Evolutionary conservation across 2,113 vertebrate genomes (phyloP), one percentile per base, ranked within the genome.

Genomic region (Galeopterus variegatus): DNA sequence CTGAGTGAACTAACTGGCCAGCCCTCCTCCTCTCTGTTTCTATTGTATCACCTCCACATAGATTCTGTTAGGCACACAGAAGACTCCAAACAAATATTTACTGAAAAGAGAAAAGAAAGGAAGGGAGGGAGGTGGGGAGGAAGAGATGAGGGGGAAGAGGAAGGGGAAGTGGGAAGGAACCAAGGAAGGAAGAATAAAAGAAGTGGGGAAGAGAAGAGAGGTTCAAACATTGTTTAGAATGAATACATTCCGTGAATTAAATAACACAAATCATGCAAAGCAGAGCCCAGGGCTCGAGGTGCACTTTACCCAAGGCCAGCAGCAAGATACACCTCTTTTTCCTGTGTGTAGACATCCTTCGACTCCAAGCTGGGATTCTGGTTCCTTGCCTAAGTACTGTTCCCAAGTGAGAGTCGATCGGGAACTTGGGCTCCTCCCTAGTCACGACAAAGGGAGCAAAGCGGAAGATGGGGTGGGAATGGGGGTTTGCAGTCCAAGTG

Each of bases 321-420:
- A 13, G 26, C 3, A 0, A 36, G 62, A 8, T 19, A 0, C 11
- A 26, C 1, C 15, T 79, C 70, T 21, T 52, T 60, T 2, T 65
- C 67, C 91, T 79, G 33, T 21, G 10, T 24, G 76, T 54, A 86
- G 89, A 62, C 12, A 6, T 31, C 64, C 75, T 17, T 60, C 17
- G 28, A 64, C 18, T n/a, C 64, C 80, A 52, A 45, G 19, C 8
- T 12, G 87, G 50, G 58, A 41, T 85, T 90, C 6, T 0, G 64
- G 33, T 36, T 75, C 21, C 0, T 48, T 41, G 72, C 31, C 82
- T 8, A 24, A 58, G n/a, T 26, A 8, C 26, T 80, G 18, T 91
- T 60, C 60, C 54, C 48, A 21, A 8, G 52, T 62, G 36, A 91
- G 64, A 41, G 33, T 45, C 17, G 76, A 24, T 48, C 41, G 48